Conservation (phyloP, 2,113 vertebrate genomes). For the Aspidoscelis tigris region DNA sequence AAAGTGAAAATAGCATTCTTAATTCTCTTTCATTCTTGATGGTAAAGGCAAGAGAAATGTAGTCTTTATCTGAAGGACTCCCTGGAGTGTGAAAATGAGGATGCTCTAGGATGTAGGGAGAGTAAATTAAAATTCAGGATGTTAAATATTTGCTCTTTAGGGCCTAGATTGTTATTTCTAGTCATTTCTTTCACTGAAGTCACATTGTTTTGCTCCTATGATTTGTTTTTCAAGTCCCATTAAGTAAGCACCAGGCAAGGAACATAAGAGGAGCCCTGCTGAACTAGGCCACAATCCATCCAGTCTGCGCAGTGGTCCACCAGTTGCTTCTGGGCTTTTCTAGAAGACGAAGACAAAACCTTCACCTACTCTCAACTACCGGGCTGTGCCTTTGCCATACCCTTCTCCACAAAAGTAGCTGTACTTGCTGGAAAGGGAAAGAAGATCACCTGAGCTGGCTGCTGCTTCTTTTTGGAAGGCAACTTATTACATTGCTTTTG, state of each 20-base stretch:
- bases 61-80: neutral
- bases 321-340: no score
- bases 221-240: conserved; percentile 3
- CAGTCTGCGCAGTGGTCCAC: no score
- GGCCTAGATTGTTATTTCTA: neutral
- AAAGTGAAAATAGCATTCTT: neutral
- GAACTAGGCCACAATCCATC: no score
- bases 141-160: conserved; percentile 9
- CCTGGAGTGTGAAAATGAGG: neutral
- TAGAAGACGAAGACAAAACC: no score
- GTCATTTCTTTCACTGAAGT: neutral
- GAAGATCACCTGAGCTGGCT: no score
- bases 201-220: neutral
- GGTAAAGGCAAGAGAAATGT: neutral
- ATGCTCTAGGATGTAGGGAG: neutral
- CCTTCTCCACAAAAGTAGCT: no score
- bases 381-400: no score
- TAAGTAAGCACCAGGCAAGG: neutral
- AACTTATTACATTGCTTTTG: no score
- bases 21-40: neutral
- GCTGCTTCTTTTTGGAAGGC: no score
- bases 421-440: no score
- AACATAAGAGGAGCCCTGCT: no score
- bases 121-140: neutral
- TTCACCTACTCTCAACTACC: no score